Conservation (phyloP, 2,888 invertebrate genomes). For the Parapristionchus giblindavisi region DNA sequence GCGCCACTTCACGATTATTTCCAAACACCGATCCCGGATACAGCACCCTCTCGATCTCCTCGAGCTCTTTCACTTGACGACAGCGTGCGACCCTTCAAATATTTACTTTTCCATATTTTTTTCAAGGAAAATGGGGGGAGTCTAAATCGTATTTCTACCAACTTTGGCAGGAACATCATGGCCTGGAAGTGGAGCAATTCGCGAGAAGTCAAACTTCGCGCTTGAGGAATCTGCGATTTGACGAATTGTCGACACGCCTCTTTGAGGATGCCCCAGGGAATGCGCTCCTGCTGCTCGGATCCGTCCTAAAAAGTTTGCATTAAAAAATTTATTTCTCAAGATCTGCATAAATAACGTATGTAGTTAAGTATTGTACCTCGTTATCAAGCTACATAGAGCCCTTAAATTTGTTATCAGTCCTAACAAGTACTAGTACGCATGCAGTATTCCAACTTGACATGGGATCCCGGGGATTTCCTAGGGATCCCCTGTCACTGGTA, state of each 20-base stretch:
- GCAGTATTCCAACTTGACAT: too few relatives aligned
- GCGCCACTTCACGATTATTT: too few relatives aligned
- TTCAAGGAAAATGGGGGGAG: neutral
- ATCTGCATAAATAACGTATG: neutral
- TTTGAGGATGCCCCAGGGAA: slow-evolving; percentile 44
- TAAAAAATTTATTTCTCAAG: neutral
- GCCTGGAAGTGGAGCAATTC: slow-evolving; percentile 55
- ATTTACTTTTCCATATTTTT: neutral
- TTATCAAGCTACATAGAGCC: too few relatives aligned
- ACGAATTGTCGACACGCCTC: slow-evolving; percentile 50
- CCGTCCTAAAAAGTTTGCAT: slow-evolving; percentile 8
- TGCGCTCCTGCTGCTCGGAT: slow-evolving; percentile 4
- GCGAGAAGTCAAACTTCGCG: slow-evolving; percentile 46
- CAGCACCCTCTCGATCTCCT: too few relatives aligned
- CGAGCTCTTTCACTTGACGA: too few relatives aligned
- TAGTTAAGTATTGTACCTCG: too few relatives aligned
- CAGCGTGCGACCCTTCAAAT: too few relatives aligned
- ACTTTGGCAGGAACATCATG: slow-evolving; percentile 55
- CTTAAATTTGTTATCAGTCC: too few relatives aligned
- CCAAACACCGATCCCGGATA: too few relatives aligned
- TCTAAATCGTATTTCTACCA: neutral
- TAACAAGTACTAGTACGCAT: too few relatives aligned
- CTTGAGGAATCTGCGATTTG: slow-evolving; percentile 52
- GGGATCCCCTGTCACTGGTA: too few relatives aligned
- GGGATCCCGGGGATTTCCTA: too few relatives aligned